phyloP scores from a whole-genome alignment of 2,113 vertebrate genomes.

The Helogale parvula region DNA sequence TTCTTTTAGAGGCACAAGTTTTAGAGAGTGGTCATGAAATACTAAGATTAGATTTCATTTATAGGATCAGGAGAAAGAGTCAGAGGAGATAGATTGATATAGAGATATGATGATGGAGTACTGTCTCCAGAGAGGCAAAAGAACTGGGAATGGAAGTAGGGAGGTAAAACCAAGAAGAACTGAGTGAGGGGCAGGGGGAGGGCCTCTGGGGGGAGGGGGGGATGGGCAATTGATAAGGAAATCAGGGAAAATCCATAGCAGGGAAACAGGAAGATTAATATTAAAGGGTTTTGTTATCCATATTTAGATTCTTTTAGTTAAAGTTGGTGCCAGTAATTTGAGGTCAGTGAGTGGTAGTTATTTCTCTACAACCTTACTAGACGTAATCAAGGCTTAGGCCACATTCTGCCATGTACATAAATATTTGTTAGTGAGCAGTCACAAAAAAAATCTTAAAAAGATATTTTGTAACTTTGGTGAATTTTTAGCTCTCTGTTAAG shows the following conservation, averaged over 20 bases:
- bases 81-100: not conserved
- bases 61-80: not conserved
- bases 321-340: not conserved
- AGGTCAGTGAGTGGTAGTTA: not conserved
- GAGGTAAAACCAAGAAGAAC: not conserved
- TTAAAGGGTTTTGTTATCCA: not conserved
- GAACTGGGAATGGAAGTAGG: not conserved
- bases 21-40: not conserved
- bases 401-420: not conserved
- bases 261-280: not conserved
- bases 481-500: conserved; percentile 21
- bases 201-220: too few species aligned
- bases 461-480: not conserved
- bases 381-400: not conserved
- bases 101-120: not conserved
- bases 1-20: not conserved
- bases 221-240: not conserved
- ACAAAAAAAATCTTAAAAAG: not conserved
- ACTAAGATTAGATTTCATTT: not conserved
- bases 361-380: not conserved
- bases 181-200: fast-evolving
- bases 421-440: not conserved
- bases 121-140: not conserved
- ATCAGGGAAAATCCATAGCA: not conserved
- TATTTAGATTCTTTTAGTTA: not conserved